Evolutionary conservation across 2,888 invertebrate species (phyloP).

Genomic region (Liodrosophila aerea): DNA sequence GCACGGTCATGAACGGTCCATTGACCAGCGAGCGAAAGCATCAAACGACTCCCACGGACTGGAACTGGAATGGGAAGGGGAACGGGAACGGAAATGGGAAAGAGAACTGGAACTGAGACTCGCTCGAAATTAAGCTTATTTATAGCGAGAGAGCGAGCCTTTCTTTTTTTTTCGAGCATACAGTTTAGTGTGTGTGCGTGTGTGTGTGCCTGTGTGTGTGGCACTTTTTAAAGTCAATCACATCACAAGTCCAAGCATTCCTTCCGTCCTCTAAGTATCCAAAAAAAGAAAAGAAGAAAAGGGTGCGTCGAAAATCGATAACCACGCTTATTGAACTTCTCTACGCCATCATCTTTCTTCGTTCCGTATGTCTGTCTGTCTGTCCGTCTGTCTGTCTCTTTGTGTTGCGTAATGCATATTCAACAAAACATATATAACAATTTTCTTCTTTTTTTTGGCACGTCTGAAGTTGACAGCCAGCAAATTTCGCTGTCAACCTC

Average conservation of each 20-base stretch:
- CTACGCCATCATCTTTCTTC: slow-evolving; percentile 30
- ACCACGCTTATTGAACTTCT: slow-evolving; percentile 43
- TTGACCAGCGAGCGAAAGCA: slow-evolving; percentile 54
- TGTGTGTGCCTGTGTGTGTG: slow-evolving; percentile 1
- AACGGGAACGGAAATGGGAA: background rate
- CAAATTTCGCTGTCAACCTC: slow-evolving; percentile 68
- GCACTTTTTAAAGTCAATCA: slow-evolving; percentile 59
- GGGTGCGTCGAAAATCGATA: slow-evolving; percentile 52
- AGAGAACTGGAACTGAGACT: slow-evolving; percentile 15
- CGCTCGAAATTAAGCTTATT: slow-evolving; percentile 59
- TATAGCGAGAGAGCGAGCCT: slow-evolving; percentile 46
- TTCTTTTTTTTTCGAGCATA: slow-evolving; percentile 67
- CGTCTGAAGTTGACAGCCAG: slow-evolving; percentile 66
- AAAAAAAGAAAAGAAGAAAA: slow-evolving; percentile 23
- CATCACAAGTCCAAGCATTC: slow-evolving; percentile 37
- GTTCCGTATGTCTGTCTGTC: too few species aligned
- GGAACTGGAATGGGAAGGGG: slow-evolving; percentile 4
- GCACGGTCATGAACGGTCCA: slow-evolving; percentile 60
- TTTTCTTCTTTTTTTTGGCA: slow-evolving; percentile 19
- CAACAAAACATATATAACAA: slow-evolving; percentile 43
- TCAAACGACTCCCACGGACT: background rate
- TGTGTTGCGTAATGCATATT: slow-evolving; percentile 62
- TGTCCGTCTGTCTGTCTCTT: slow-evolving; percentile 7
- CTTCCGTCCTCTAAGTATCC: background rate
- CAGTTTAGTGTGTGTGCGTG: slow-evolving; percentile 15